Conservation (phyloP, 2,113 vertebrate genomes). For the Scortum barcoo region DNA sequence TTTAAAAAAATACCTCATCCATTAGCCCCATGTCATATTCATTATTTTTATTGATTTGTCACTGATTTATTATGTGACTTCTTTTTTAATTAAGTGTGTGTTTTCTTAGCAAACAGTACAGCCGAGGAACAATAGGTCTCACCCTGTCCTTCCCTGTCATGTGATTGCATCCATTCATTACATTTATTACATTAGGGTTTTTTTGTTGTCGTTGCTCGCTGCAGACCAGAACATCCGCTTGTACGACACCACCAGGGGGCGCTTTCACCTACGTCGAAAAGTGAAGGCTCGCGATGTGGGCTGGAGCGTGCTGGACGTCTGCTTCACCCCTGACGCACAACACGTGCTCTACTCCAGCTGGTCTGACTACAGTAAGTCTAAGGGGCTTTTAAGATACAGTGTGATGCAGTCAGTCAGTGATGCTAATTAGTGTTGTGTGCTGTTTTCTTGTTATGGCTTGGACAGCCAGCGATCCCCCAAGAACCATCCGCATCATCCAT, state of each 20-base stretch:
- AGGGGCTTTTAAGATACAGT: background rate
- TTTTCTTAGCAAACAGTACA: background rate
- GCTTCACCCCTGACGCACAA: constrained; percentile 90
- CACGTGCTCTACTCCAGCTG: constrained; percentile 95
- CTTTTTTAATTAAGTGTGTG: background rate
- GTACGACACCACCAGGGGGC: constrained; percentile 89
- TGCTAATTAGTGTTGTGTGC: background rate
- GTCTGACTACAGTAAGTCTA: constrained; percentile 91
- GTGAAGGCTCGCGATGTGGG: constrained; percentile 93
- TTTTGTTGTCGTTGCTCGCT: background rate
- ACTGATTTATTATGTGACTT: background rate
- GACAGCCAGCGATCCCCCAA: background rate
- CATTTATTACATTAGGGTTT: background rate
- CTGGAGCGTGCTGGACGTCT: constrained; percentile 93
- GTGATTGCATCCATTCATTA: background rate
- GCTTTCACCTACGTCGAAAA: constrained; percentile 87
- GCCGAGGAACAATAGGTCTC: background rate
- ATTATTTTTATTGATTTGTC: background rate
- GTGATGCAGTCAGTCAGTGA: background rate
- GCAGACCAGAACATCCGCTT: constrained; percentile 93
- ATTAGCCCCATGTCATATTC: background rate
- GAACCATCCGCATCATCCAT: background rate
- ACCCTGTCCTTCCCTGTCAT: background rate
- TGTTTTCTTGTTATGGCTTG: background rate
- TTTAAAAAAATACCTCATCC: background rate